These are phyloP conservation scores for Apodemus speciosus DNA, from an alignment of 2,113 vertebrate species.

Conservation along the genomic window DNA sequence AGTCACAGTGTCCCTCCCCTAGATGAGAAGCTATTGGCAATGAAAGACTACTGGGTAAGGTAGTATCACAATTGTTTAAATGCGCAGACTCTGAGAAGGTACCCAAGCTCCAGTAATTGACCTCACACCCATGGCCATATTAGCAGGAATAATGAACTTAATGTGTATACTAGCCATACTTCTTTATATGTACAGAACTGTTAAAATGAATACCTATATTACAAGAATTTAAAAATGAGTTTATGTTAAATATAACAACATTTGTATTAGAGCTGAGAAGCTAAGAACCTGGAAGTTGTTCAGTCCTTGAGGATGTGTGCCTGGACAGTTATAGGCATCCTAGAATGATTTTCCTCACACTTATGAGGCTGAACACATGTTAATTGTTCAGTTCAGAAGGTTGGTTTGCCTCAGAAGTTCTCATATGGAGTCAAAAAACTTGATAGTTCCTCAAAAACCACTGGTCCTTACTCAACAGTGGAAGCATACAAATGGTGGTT, in stretches of 20 bases:
- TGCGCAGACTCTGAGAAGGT: background rate
- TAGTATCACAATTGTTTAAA: background rate
- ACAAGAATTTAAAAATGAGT: background rate
- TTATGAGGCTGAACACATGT: background rate
- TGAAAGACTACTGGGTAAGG: background rate
- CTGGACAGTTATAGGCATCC: background rate
- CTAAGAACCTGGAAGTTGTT: background rate
- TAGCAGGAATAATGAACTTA: background rate
- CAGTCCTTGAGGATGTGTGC: background rate
- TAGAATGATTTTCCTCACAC: background rate
- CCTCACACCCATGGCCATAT: background rate
- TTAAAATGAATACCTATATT: background rate
- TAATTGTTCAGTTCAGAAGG: background rate
- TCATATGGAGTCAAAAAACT: background rate
- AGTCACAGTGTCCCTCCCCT: too few species aligned
- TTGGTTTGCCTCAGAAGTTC: background rate
- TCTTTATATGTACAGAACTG: background rate
- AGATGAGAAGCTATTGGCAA: background rate
- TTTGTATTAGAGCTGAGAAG: background rate
- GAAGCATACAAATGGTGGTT: too few species aligned
- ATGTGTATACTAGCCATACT: background rate
- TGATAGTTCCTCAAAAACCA: background rate
- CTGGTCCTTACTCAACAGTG: background rate
- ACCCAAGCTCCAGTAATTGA: background rate
- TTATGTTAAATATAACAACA: background rate